These are phyloP conservation scores for Tetraneura akinire DNA, from an alignment of 1,140 invertebrate species.

Conservation along the genomic window DNA sequence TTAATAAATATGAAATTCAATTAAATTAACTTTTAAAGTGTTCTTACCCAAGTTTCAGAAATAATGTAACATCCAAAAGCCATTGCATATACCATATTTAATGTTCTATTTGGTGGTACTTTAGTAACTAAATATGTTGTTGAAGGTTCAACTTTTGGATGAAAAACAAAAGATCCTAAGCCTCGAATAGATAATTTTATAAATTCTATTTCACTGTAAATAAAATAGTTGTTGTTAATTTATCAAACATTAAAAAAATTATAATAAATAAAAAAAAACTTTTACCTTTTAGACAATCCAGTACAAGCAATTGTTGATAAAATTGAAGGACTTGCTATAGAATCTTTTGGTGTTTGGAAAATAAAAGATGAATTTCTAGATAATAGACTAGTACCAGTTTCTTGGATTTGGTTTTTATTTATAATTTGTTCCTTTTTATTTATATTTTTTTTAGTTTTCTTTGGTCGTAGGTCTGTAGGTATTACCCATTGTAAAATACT, in stretches of 20 bases:
- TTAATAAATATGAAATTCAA: too few species aligned
- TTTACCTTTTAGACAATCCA: slow-evolving; percentile 24
- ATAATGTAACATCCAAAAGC: slow-evolving; percentile 43
- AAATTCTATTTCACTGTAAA: slow-evolving; percentile 17
- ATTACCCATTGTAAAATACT: background rate
- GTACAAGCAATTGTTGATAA: slow-evolving; percentile 6
- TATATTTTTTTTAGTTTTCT: slow-evolving; percentile 14
- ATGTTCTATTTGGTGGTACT: slow-evolving; percentile 35
- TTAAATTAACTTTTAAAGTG: too few species aligned
- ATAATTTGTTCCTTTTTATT: background rate
- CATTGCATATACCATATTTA: slow-evolving; percentile 43
- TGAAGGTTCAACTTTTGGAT: slow-evolving; percentile 7
- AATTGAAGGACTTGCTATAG: background rate
- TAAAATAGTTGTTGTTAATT: too few species aligned
- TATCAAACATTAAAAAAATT: slow-evolving; percentile 26
- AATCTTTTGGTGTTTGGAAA: slow-evolving; percentile 36
- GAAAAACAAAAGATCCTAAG: slow-evolving; percentile 14
- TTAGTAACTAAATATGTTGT: slow-evolving; percentile 43
- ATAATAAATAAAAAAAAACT: background rate
- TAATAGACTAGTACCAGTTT: background rate
- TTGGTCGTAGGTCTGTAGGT: slow-evolving; percentile 37
- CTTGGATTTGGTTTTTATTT: background rate
- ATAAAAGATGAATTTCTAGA: slow-evolving; percentile 28
- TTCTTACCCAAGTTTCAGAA: slow-evolving; percentile 40
- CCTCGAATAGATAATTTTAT: slow-evolving; percentile 15